Base-by-base conservation (phyloP, 2,888 invertebrate genomes). In the Homarus gammarus region DNA sequence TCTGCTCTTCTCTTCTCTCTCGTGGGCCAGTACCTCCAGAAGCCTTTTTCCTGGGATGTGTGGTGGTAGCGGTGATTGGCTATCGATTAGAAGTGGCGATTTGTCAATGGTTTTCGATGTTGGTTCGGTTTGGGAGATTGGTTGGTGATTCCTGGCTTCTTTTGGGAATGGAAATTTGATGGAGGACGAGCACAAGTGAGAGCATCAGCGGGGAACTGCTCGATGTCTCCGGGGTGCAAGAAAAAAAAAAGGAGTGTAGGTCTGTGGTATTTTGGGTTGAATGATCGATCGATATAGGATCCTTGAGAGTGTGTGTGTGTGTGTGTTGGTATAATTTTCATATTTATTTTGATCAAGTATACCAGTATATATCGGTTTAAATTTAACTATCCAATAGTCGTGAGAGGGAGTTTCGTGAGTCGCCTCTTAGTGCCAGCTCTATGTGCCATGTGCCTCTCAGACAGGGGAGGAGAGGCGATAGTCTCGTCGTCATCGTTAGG, bases 141-240 rank as follows among this genome's bases (percentile, higher is more conserved):
- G 75, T 75, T 6, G 44, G 22, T 44, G 75, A 75, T 75, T 75
- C 75, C 75, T 33, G 75, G n/a, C n/a, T 75, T 75, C 75, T 75
- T 75, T 73, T 75, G 75, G 40, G 75, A 44, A 75, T 75, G 75
- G 75, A 75, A 75, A 75, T 75, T 75, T 75, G 75, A 44, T 75
- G 73, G 56, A 56, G 56, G 56, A 18, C 73, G 73, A 73, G 73
- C 22, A 73, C 73, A 73, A n/a, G 38, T 73, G 73, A n/a, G 73
- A 73, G 40, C 22, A 73, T 72, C 22, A 36, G 1, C 6, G 73
- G 0, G 1, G 38, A 40, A 40, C 27, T 8, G 0, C 27, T 27
- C 0, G 1, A 31, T 3, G 64, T 8, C 27, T 27, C 27, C 27
- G 64, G 31, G 64, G 64, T n/a, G 31, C 27, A n/a, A 31, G n/a